phyloP scores from a whole-genome alignment of 2,888 invertebrate species.

The Meandrusa payeni region DNA sequence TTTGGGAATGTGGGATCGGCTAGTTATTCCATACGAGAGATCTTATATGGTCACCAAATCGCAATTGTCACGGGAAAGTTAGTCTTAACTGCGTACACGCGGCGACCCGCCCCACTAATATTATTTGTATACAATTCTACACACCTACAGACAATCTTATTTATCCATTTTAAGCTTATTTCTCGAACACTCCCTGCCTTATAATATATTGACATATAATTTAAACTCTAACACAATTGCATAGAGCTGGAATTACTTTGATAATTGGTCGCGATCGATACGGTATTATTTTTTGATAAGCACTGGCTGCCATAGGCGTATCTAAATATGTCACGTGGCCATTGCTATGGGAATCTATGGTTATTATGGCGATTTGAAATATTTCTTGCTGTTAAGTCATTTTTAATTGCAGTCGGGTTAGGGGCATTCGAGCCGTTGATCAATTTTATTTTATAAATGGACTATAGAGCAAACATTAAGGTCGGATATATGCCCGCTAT shows the following conservation, averaged over 20 bases:
- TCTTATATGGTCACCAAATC: conserved; percentile 33
- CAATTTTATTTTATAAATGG: conserved; percentile 1
- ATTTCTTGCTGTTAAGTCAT: conserved; percentile 29
- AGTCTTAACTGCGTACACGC: conserved; percentile 62
- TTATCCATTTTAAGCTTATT: conserved; percentile 65
- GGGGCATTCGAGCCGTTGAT: background rate
- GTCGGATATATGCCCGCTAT: background rate
- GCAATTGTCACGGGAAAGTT: conserved; percentile 65
- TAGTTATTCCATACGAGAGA: too few species aligned
- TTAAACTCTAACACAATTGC: conserved; percentile 2
- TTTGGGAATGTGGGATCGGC: too few species aligned
- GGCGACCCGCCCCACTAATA: conserved; percentile 64
- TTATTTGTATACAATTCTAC: conserved; percentile 47
- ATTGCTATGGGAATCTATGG: conserved; percentile 65
- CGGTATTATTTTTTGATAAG: conserved; percentile 40
- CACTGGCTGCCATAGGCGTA: conserved; percentile 42
- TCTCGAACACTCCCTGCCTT: conserved; percentile 33
- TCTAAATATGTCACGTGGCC: conserved; percentile 66
- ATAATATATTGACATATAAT: conserved; percentile 6
- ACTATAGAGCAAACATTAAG: background rate
- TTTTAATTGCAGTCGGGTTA: conserved; percentile 16
- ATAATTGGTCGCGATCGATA: conserved; percentile 27
- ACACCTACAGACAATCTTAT: conserved; percentile 58
- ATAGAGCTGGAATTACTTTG: conserved; percentile 23
- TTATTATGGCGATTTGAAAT: conserved; percentile 39